Evolutionary conservation across 2,113 vertebrate genomes (phyloP), one percentile per base, ranked within the genome.

Genomic region (Gracilinanus agilis): DNA sequence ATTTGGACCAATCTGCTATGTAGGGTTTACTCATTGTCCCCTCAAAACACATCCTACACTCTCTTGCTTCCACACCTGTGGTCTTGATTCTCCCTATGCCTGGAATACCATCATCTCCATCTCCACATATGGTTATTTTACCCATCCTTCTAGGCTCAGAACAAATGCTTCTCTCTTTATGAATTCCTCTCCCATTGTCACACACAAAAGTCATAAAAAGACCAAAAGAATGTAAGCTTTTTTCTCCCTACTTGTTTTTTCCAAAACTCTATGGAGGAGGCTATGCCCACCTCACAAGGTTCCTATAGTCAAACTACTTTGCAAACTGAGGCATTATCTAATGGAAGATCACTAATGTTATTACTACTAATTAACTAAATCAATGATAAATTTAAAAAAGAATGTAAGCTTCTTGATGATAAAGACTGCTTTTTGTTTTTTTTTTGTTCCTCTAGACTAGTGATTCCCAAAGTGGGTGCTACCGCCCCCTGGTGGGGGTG

Each of bases 401-500:
- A 83, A 83, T 83, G 67, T 83, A 83, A 40, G 91, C 58, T 96
- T 95, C 92, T 55, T 53, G 25, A 92, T 49, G 90, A 44, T 24
- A 93, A n/a, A 58, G 40, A 24, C 95, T 88, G 49, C 23, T 40
- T 93, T 53, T 96, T 24, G 89, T 90, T 89, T 61, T 90, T 53
- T 91, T 19, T 19, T 89, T n/a, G 53, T 58, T 54, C 8, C 0
- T 53, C 89, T n/a, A n/a, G n/a, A n/a, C n/a, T n/a, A n/a, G n/a
- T n/a, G n/a, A n/a, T n/a, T n/a, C n/a, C n/a, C n/a, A n/a, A n/a
- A n/a, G n/a, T n/a, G n/a, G n/a, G n/a, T n/a, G n/a, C n/a, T n/a
- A n/a, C n/a, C n/a, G n/a, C n/a, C n/a, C n/a, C n/a, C n/a, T n/a
- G n/a, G n/a, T n/a, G n/a, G n/a, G n/a, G n/a, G n/a, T n/a, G n/a